Conservation (phyloP, 2,888 invertebrate species). For the Polyommatus iphigenia region DNA sequence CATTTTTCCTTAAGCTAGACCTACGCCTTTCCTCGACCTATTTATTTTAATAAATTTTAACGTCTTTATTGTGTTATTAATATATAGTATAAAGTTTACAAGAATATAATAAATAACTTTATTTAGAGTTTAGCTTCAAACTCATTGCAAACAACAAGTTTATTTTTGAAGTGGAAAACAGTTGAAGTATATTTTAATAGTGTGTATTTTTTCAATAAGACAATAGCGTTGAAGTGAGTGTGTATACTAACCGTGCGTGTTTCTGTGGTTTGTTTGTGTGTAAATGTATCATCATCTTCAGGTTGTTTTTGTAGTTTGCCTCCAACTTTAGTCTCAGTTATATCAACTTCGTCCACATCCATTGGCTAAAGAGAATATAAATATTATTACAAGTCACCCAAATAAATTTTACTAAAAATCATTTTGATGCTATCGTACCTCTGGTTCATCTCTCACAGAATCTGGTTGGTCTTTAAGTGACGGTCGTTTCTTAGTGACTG, state of each 20-base stretch:
- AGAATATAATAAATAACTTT: background rate
- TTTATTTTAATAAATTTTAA: background rate
- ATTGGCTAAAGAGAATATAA: conserved; percentile 10
- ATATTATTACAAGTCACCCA: background rate
- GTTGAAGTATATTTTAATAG: background rate
- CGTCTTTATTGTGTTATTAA: background rate
- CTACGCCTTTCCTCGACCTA: conserved; percentile 7
- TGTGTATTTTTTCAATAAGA: background rate
- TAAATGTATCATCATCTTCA: conserved; percentile 25
- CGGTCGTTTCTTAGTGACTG: conserved; percentile 32
- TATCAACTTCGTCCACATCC: conserved; percentile 20
- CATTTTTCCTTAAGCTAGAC: conserved; percentile 10
- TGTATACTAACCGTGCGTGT: conserved; percentile 23
- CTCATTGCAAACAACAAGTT: background rate
- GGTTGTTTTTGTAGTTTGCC: background rate
- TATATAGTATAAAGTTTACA: background rate
- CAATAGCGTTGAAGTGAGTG: background rate
- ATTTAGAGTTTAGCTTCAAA: background rate
- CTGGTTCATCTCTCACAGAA: conserved; percentile 28
- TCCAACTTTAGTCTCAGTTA: conserved; percentile 5
- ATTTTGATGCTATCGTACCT: background rate
- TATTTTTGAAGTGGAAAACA: background rate
- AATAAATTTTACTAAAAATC: background rate
- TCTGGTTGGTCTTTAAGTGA: conserved; percentile 33
- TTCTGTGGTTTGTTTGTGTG: conserved; percentile 21